Conservation (phyloP, 2,113 vertebrate genomes). For the Otocyon megalotis region DNA sequence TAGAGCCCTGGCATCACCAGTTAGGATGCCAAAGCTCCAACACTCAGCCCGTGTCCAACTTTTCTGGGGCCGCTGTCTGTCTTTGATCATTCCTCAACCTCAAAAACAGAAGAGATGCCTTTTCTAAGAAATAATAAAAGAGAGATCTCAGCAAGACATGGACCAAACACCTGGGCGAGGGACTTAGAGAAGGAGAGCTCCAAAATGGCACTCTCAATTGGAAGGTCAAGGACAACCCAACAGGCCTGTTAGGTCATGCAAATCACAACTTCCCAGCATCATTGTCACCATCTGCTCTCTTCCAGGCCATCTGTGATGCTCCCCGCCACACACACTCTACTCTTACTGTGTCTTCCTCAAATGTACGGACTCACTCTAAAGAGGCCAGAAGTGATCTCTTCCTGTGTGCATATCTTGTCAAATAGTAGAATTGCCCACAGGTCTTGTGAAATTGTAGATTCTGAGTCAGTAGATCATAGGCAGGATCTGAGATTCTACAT, state of each 20-base stretch:
- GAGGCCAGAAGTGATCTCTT: neutral
- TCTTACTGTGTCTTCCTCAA: neutral
- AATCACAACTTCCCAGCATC: neutral
- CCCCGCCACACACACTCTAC: neutral
- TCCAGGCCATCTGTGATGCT: no score
- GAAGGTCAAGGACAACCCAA: neutral
- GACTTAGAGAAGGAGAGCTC: no score
- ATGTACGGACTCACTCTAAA: neutral
- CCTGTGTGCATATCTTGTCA: neutral
- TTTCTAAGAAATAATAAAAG: conserved; percentile 2
- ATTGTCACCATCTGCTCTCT: neutral
- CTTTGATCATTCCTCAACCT: neutral
- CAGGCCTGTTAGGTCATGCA: neutral
- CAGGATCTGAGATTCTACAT: neutral
- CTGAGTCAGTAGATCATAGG: neutral
- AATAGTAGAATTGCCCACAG: neutral
- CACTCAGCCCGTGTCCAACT: neutral
- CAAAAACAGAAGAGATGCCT: neutral
- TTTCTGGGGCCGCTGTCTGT: neutral
- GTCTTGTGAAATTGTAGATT: neutral
- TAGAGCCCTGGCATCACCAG: neutral
- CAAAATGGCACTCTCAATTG: neutral
- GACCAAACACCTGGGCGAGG: neutral
- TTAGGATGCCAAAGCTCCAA: neutral
- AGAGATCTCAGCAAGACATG: neutral